Evolutionary conservation across 2,888 invertebrate genomes (phyloP).

Genomic region (Heliothis peltigera): DNA sequence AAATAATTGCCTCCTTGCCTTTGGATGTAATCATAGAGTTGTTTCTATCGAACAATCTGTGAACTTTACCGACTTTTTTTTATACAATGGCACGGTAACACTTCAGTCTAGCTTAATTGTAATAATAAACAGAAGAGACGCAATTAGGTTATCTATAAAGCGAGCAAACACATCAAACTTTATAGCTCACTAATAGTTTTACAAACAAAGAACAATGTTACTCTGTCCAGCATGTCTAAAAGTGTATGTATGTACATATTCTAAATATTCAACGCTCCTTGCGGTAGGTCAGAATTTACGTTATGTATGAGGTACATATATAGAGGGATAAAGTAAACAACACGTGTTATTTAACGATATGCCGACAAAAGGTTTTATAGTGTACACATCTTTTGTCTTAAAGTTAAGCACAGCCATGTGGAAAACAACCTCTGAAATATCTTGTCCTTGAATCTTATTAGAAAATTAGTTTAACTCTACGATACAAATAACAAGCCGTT

Average conservation of each 20-base stretch:
- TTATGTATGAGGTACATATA: constrained; percentile 62
- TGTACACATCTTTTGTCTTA: constrained; percentile 37
- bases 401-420: constrained; percentile 12
- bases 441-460: constrained; percentile 21
- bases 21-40: constrained; percentile 25
- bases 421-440: constrained; percentile 22
- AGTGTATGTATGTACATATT: constrained; percentile 69
- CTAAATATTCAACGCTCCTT: constrained; percentile 60
- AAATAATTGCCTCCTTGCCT: constrained; percentile 53
- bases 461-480: too few relatives aligned
- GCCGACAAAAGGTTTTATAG: constrained; percentile 72
- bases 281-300: constrained; percentile 79
- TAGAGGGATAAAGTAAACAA: constrained; percentile 73
- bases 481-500: too few relatives aligned
- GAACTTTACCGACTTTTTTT: neutral
- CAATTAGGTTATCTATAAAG: constrained; percentile 1
- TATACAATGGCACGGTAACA: constrained; percentile 4
- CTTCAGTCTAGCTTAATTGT: neutral
- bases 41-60: constrained; percentile 6
- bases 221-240: constrained; percentile 67
- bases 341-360: constrained; percentile 72
- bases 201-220: constrained; percentile 67
- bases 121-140: constrained; percentile 17
- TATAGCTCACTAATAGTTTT: constrained; percentile 31
- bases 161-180: constrained; percentile 19